Base-by-base conservation (phyloP, 2,888 invertebrate species). In the Liposcelis brunnea region DNA sequence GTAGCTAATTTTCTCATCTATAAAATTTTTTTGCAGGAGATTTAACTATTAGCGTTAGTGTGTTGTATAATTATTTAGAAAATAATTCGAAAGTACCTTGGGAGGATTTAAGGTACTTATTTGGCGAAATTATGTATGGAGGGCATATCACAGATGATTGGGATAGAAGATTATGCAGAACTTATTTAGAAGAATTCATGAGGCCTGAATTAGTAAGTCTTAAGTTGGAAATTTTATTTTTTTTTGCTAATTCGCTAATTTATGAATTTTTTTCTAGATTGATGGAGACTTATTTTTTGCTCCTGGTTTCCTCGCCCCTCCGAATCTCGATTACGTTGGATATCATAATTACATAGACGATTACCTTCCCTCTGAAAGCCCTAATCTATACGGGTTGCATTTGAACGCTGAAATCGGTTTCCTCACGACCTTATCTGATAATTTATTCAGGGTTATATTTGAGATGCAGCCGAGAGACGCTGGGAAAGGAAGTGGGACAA, bases 101-200 rank as follows among this genome's bases (percentile, higher is more conserved):
- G 87, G 93, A 93, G 61, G 93, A 94, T 65, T 64, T 94, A 54
- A 74, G 93, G 1, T 94, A 93, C 61, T 67, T 94, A 15, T 93
- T 94, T 59, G 94, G 93, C 0, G 93, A 94, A 66, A 94, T 94
- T 54, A 93, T 94, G 93, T 94, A 94, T 58, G 93, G 93, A 1
- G 94, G 94, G 0, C 94, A 94, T 59, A 93, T 94, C 55, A 93
- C 93, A 0, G 93, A 94, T 58, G 93, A 94, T 61, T 93, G 91
- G 89, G 93, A 94, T 61, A 68, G 93, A 40, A 69, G 85, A 33
- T 70, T 94, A 2, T 94, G 93, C 57, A 72, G 80, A 44, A 84
- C 81, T 1, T 89, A 85, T 63, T 67, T 94, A 38, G 71, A 83
- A 52, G 90, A 87, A 58, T 91, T 83, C 60, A 80, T 94, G 76